phyloP scores from a whole-genome alignment of 2,113 vertebrate genomes.

The Quiscalus mexicanus region DNA sequence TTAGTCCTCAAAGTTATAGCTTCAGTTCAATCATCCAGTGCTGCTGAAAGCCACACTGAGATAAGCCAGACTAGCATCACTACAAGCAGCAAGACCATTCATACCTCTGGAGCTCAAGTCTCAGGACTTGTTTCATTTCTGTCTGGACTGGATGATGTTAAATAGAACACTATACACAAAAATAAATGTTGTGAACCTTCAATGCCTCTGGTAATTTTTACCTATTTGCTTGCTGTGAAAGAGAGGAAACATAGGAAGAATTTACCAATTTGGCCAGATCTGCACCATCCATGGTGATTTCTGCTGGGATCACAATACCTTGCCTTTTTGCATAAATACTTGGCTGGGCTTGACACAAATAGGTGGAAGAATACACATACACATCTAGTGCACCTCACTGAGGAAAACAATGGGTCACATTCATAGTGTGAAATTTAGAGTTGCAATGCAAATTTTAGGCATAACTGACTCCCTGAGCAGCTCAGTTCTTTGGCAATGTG shows the following conservation, averaged over 20 bases:
- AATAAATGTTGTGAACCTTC: background rate
- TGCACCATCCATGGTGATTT: background rate
- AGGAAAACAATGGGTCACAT: background rate
- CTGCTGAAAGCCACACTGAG: background rate
- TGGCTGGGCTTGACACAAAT: background rate
- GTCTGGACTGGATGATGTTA: background rate
- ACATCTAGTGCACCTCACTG: background rate
- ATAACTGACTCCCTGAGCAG: background rate
- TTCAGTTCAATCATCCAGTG: background rate
- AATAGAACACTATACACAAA: background rate
- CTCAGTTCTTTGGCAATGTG: background rate
- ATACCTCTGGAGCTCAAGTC: background rate
- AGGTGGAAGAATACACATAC: background rate
- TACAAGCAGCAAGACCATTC: background rate
- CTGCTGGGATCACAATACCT: background rate
- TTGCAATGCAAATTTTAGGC: background rate
- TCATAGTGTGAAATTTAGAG: background rate
- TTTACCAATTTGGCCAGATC: background rate
- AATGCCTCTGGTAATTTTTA: background rate
- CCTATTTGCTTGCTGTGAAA: background rate
- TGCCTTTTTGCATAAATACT: background rate
- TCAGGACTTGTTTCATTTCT: background rate
- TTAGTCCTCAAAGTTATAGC: background rate
- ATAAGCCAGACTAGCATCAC: background rate
- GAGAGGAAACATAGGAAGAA: background rate